These are phyloP conservation scores for Megaceryle alcyon DNA, from an alignment of 2,797 vertebrate species.

Conservation along the genomic window DNA sequence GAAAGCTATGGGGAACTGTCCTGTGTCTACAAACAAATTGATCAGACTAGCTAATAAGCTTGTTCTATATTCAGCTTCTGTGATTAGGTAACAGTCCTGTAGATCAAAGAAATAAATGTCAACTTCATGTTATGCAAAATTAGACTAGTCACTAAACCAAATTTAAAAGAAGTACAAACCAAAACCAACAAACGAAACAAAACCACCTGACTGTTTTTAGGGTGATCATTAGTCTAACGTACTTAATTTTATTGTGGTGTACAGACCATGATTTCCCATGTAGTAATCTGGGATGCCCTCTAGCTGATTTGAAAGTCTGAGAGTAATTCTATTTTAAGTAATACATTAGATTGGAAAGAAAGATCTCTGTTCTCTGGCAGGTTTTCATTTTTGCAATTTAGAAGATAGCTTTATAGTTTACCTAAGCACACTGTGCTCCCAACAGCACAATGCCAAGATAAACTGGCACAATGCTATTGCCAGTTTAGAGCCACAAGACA, in stretches of 20 bases:
- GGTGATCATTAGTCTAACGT: not conserved
- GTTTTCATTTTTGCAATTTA: constrained; percentile 9
- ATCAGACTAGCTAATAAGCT: not conserved
- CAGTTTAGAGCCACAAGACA: not conserved
- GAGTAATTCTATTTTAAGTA: constrained; percentile 8
- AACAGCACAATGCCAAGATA: not conserved
- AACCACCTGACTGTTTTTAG: not conserved
- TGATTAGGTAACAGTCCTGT: not conserved
- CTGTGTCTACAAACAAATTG: not conserved
- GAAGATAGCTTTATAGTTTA: not conserved
- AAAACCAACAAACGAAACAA: not conserved
- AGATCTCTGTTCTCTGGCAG: not conserved
- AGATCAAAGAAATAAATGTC: not conserved
- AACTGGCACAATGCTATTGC: not conserved
- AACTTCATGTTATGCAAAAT: not conserved
- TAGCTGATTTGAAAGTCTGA: not conserved
- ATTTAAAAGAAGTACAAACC: not conserved
- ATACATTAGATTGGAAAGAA: not conserved
- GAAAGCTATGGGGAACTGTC: not conserved
- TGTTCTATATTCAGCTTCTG: not conserved
- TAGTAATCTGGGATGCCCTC: not conserved
- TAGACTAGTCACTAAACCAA: not conserved
- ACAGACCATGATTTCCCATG: not conserved
- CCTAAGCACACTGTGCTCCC: not conserved
- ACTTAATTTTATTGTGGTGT: not conserved